Evolutionary conservation across 2,797 vertebrate genomes (phyloP), one percentile per base, ranked within the genome.

Genomic region (Premnoplex brunnescens): DNA sequence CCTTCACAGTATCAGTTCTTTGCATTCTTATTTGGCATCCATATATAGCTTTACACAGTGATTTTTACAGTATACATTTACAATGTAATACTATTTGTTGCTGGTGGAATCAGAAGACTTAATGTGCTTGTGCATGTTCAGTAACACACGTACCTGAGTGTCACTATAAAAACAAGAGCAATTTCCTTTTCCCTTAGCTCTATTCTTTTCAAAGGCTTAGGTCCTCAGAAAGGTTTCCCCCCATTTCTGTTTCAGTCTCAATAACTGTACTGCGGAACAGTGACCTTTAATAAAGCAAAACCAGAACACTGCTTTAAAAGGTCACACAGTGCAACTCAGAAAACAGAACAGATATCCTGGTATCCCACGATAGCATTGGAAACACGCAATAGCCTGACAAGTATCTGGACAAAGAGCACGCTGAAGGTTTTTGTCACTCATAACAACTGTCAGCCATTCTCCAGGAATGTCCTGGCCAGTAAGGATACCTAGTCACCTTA

Each of bases 281-380:
- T 54, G 82, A 92, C 75, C 74, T 91, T 92, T 92, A 39, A 58
- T 64, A 85, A 92, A 80, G 30, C 36, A 89, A 94, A 93, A 85
- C 12, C 66, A 92, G 68, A 88, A n/a, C 46, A 80, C 18, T 74
- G 64, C 54, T 91, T 89, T 88, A 67, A 93, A 90, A 96, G 68
- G 79, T 93, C 81, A 92, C 37, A 20, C 7, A 48, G 46, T 7
- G 37, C 39, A 72, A 84, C 9, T 66, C 27, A 36, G 58, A 95
- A 83, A 93, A 78, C 75, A 89, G 41, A 82, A n/a, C 22, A 75
- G 60, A 71, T 49, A 52, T 54, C 60, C 63, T 72, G 28, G 21
- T 85, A 64, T 75, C 54, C 72, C 68, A 77, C 2, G 1, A 60
- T 23, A 91, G 66, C 43, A 44, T 14, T 36, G 6, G 24, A 71